These are phyloP conservation scores for Steromphala cineraria DNA, from an alignment of 2,888 invertebrate genomes.

Conservation along the genomic window DNA sequence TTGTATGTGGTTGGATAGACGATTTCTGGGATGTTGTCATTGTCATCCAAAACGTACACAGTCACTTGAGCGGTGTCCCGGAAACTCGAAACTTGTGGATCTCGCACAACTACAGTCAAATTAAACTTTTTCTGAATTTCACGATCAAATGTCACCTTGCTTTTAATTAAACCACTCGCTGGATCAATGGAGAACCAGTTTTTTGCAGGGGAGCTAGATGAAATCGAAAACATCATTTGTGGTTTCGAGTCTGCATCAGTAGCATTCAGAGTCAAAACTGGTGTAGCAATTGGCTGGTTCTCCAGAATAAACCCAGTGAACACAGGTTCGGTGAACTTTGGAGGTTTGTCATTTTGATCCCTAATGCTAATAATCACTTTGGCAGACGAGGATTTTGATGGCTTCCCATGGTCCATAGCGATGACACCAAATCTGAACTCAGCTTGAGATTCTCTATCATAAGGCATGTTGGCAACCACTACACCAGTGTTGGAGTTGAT, in stretches of 20 bases:
- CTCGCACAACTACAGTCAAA: slow-evolving; percentile 88
- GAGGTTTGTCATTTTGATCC: slow-evolving; percentile 90
- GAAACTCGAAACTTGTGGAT: slow-evolving; percentile 80
- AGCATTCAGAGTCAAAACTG: slow-evolving; percentile 35
- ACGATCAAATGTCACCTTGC: slow-evolving; percentile 88
- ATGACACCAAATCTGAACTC: slow-evolving; percentile 89
- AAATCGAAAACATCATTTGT: slow-evolving; percentile 33
- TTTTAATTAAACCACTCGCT: slow-evolving; percentile 87
- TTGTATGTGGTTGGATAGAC: slow-evolving; percentile 60
- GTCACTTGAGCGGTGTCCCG: slow-evolving; percentile 93
- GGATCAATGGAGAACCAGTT: slow-evolving; percentile 80
- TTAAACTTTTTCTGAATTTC: slow-evolving; percentile 90
- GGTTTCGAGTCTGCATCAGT: slow-evolving; percentile 33
- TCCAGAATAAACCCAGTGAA: slow-evolving; percentile 39
- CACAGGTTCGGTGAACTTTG: slow-evolving; percentile 34
- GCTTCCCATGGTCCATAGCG: slow-evolving; percentile 84
- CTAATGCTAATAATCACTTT: slow-evolving; percentile 94
- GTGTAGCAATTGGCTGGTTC: slow-evolving; percentile 30
- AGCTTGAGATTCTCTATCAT: slow-evolving; percentile 77
- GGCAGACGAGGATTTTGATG: slow-evolving; percentile 86
- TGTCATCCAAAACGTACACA: slow-evolving; percentile 95
- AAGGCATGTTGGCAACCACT: slow-evolving; percentile 44
- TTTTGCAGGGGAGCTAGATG: slow-evolving; percentile 30
- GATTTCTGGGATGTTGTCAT: slow-evolving; percentile 89
- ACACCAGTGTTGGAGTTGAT: slow-evolving; percentile 47